Evolutionary conservation across 2,113 vertebrate species (phyloP).

Genomic region (Lophotis ruficrista): DNA sequence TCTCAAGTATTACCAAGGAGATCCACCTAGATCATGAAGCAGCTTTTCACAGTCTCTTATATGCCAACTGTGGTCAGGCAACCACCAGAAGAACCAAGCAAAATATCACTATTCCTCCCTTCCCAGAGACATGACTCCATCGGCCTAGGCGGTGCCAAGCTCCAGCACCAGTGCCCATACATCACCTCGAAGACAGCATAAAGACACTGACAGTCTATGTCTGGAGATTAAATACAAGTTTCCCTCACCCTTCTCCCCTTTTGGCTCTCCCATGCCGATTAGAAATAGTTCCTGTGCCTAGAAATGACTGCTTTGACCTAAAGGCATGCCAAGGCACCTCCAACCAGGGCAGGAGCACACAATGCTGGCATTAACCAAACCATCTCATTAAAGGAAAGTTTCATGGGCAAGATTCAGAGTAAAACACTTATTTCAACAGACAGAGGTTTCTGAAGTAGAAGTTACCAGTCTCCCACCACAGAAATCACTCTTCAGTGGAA

Average conservation of each 20-base stretch:
- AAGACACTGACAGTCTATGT: not conserved
- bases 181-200: not conserved
- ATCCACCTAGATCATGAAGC: not conserved
- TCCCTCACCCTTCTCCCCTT: not conserved
- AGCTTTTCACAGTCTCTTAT: not conserved
- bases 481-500: slow-evolving; percentile 38
- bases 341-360: slow-evolving; percentile 5
- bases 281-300: slow-evolving; percentile 1
- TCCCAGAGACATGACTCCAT: not conserved
- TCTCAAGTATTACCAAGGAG: not conserved
- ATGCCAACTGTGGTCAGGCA: not conserved
- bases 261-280: not conserved
- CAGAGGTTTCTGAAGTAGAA: slow-evolving; percentile 18
- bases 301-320: not conserved
- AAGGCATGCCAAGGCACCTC: not conserved
- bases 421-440: not conserved
- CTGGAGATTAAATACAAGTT: slow-evolving; percentile 10
- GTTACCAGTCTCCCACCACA: slow-evolving; percentile 1
- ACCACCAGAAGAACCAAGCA: not conserved
- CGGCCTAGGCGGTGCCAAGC: not conserved
- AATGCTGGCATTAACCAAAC: slow-evolving; percentile 26
- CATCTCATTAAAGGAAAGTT: not conserved
- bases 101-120: not conserved
- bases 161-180: not conserved
- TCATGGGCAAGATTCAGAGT: not conserved